Conservation (phyloP, 2,797 vertebrate species). For the Podarcis siculus region DNA sequence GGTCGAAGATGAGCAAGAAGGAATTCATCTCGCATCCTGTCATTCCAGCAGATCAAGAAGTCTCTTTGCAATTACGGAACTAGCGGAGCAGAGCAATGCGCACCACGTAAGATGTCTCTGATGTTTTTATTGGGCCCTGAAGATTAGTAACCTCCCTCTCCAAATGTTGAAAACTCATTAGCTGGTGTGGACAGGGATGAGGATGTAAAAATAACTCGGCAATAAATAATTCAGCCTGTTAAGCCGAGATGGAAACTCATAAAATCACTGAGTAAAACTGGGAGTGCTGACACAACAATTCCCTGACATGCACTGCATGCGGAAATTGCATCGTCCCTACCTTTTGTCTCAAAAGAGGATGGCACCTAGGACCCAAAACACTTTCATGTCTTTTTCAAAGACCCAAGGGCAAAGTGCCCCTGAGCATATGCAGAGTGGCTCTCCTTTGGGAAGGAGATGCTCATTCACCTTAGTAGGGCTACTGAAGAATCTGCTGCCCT, state of each 20-base stretch:
- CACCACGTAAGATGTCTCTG: not conserved
- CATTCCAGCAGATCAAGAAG: conserved; percentile 4
- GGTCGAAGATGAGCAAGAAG: not conserved
- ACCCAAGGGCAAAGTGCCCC: not conserved
- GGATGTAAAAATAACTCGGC: not conserved
- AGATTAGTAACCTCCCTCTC: not conserved
- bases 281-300: not conserved
- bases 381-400: not conserved
- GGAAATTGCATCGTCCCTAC: not conserved
- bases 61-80: not conserved
- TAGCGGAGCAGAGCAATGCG: not conserved
- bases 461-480: not conserved
- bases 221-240: not conserved
- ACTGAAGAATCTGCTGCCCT: not conserved
- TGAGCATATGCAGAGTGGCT: not conserved
- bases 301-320: no score
- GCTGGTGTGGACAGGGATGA: not conserved
- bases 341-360: not conserved
- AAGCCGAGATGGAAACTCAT: not conserved
- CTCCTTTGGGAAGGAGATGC: not conserved
- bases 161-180: not conserved
- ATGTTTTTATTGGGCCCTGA: not conserved
- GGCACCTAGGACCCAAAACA: not conserved
- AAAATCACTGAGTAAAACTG: not conserved
- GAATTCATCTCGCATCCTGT: not conserved